phyloP scores from a whole-genome alignment of 2,113 vertebrate genomes.

The Microtus richardsoni region DNA sequence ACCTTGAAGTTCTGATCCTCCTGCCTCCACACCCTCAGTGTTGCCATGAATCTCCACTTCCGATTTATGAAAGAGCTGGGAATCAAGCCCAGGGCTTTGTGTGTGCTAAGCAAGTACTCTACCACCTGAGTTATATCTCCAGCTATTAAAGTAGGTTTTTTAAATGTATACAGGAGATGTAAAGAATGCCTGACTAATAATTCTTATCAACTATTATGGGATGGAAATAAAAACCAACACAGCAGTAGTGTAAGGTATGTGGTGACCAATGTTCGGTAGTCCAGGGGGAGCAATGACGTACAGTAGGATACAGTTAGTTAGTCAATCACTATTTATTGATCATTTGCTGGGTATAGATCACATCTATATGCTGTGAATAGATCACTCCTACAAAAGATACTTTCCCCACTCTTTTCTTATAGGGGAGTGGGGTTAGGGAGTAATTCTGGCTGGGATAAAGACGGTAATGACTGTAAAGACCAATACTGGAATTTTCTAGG shows the following conservation, averaged over 20 bases:
- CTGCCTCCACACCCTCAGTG: neutral
- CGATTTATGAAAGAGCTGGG: neutral
- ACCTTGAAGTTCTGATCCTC: neutral
- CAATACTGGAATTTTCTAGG: slow-evolving; percentile 1
- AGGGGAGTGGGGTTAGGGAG: neutral
- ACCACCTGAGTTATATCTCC: neutral
- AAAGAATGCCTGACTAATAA: neutral
- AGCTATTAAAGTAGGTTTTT: neutral
- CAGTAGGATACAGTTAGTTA: neutral
- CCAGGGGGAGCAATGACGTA: neutral
- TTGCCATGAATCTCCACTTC: neutral
- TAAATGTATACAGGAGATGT: neutral
- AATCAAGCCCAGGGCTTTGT: neutral
- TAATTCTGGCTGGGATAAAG: neutral
- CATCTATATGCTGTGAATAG: neutral
- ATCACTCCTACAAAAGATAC: too few relatives aligned
- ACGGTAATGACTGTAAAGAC: neutral
- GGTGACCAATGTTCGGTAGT: neutral
- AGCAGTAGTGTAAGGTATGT: neutral
- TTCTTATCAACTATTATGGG: neutral
- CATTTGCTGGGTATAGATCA: neutral
- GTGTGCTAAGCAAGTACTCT: neutral
- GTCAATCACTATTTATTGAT: neutral
- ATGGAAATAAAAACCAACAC: neutral
- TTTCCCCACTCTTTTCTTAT: neutral